Percentiles rank a stretch among this genome's conserved stretches.
Conservation (phyloP, 2,113 vertebrate genomes). For the Aleadryas rufinucha region DNA sequence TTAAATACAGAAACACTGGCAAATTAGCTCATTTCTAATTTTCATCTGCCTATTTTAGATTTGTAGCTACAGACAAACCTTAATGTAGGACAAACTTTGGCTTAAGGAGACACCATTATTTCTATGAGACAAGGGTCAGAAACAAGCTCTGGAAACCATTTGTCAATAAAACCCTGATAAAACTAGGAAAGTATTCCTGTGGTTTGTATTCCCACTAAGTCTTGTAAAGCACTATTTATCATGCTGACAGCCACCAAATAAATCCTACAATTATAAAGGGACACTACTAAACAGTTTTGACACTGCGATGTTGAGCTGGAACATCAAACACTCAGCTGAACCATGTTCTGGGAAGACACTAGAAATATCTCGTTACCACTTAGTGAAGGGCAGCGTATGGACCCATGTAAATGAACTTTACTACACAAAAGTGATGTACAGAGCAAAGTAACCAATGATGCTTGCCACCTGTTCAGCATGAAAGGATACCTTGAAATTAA, state of each 20-base stretch:
- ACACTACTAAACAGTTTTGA: neutral
- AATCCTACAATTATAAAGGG: neutral
- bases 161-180: slow-evolving; percentile 20
- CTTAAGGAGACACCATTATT: neutral
- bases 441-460: neutral
- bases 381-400: neutral
- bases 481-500: slow-evolving; percentile 47
- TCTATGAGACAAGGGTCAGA: neutral
- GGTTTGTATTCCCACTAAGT: slow-evolving; percentile 5
- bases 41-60: slow-evolving; percentile 11
- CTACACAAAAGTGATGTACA: neutral
- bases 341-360: neutral
- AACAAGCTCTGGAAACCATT: slow-evolving; percentile 30
- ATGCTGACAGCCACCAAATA: neutral
- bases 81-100: neutral
- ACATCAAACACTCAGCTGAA: neutral
- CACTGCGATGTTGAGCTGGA: neutral
- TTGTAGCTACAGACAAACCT: slow-evolving; percentile 1
- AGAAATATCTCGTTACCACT: neutral
- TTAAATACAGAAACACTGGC: slow-evolving; percentile 15
- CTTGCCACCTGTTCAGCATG: slow-evolving; percentile 20
- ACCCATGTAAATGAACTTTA: neutral
- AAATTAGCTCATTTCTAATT: slow-evolving; percentile 30
- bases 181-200: slow-evolving; percentile 34
- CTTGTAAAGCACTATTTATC: slow-evolving; percentile 3